Percentiles rank a stretch among this genome's conserved stretches.
These are phyloP conservation scores for Pseudoips prasinana DNA, from an alignment of 2,888 invertebrate genomes.

Conservation along the genomic window DNA sequence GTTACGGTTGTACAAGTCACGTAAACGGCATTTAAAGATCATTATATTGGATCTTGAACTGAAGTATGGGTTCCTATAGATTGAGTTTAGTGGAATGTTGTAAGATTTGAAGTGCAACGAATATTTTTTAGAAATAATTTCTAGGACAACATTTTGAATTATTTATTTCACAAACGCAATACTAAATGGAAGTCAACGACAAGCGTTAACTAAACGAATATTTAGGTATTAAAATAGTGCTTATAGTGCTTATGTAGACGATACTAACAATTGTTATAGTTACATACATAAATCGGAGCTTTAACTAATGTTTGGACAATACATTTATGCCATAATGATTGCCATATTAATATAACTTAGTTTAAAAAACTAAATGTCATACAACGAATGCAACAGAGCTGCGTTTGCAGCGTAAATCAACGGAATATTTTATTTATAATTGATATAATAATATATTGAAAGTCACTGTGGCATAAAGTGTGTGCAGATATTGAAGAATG, in stretches of 20 bases:
- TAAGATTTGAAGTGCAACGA: constrained; percentile 41
- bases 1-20: too few relatives aligned
- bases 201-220: constrained; percentile 19
- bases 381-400: constrained; percentile 21
- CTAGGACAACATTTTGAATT: constrained; percentile 34
- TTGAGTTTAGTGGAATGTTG: constrained; percentile 59
- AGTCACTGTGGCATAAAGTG: constrained; percentile 23
- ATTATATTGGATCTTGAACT: constrained; percentile 66
- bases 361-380: constrained; percentile 37
- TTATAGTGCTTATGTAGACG: constrained; percentile 37
- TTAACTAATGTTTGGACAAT: constrained; percentile 66
- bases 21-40: constrained; percentile 25
- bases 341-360: constrained; percentile 55
- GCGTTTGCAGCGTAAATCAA: constrained; percentile 26
- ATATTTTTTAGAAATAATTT: constrained; percentile 40
- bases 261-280: constrained; percentile 43
- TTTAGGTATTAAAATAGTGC: constrained; percentile 26
- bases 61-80: constrained; percentile 75
- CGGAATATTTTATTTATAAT: constrained; percentile 32
- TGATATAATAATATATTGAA: constrained; percentile 40
- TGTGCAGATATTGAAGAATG: constrained; percentile 13
- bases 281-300: constrained; percentile 56
- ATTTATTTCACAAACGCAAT: constrained; percentile 27
- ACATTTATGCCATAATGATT: constrained; percentile 62
- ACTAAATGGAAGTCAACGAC: constrained; percentile 24